These are phyloP conservation scores for Barnardius zonarius DNA, from an alignment of 2,113 vertebrate genomes.

Conservation along the genomic window DNA sequence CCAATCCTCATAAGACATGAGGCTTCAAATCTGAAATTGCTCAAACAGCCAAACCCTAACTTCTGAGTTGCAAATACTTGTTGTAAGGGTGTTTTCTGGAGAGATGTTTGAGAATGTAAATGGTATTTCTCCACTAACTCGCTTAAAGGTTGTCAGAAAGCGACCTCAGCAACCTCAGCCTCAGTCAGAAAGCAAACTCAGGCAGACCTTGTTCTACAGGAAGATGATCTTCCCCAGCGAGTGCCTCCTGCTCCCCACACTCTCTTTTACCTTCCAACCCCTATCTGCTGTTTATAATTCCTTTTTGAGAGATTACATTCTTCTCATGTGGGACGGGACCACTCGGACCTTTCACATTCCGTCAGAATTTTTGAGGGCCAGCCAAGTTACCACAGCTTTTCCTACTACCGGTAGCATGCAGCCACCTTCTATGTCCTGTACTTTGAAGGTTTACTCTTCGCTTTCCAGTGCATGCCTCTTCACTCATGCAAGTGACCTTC, in stretches of 20 bases:
- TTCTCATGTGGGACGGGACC: background rate
- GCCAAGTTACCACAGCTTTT: constrained; percentile 20
- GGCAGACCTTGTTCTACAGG: background rate
- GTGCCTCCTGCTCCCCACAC: background rate
- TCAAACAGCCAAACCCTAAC: background rate
- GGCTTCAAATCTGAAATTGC: background rate
- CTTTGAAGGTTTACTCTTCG: background rate
- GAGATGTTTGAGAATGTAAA: background rate
- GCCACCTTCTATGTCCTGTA: background rate
- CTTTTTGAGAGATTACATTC: constrained; percentile 39
- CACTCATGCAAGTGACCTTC: background rate
- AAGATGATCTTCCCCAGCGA: background rate
- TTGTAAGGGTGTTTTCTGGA: background rate
- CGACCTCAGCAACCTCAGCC: background rate
- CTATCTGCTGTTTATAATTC: constrained; percentile 59
- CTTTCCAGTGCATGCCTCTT: background rate
- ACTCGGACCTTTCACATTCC: constrained; percentile 25
- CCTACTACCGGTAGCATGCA: background rate
- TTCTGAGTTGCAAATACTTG: background rate
- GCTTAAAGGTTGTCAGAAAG: background rate
- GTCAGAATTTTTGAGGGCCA: constrained; percentile 20
- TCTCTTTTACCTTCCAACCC: constrained; percentile 11
- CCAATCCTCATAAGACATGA: rapidly evolving
- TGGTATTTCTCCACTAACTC: background rate
- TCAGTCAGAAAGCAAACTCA: background rate